Conservation (phyloP, 2,797 vertebrate genomes). For the Columba guinea region DNA sequence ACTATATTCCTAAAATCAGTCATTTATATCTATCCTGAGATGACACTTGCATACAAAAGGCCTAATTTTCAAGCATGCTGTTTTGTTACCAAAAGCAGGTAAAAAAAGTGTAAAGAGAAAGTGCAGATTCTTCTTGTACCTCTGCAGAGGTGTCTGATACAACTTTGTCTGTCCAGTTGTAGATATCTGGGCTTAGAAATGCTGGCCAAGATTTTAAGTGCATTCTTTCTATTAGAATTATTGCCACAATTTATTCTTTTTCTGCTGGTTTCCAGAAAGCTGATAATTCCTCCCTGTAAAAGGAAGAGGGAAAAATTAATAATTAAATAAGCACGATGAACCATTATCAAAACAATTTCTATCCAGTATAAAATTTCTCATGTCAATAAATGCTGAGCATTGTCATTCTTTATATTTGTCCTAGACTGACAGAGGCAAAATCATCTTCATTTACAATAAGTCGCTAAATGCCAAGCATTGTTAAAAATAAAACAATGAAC, state of each 20-base stretch:
- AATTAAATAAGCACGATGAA: neutral
- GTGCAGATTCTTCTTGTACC: neutral
- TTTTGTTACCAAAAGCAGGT: neutral
- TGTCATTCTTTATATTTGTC: neutral
- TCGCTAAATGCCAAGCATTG: neutral
- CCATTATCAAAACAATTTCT: neutral
- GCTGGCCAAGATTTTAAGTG: neutral
- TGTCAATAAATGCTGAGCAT: neutral
- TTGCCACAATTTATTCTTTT: neutral
- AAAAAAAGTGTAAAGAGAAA: neutral
- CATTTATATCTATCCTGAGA: neutral
- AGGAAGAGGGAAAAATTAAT: neutral
- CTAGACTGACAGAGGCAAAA: neutral
- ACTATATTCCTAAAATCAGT: neutral
- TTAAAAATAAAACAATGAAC: neutral
- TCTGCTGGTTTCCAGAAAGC: neutral
- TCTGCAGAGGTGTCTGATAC: neutral
- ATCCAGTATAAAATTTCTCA: neutral
- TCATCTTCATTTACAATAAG: neutral
- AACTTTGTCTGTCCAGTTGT: neutral
- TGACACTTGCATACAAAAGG: neutral
- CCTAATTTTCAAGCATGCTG: neutral
- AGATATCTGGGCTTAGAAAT: neutral
- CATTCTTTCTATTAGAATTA: neutral
- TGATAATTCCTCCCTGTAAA: neutral